Evolutionary conservation across 2,113 vertebrate species (phyloP).

Genomic region (Strigops habroptila): DNA sequence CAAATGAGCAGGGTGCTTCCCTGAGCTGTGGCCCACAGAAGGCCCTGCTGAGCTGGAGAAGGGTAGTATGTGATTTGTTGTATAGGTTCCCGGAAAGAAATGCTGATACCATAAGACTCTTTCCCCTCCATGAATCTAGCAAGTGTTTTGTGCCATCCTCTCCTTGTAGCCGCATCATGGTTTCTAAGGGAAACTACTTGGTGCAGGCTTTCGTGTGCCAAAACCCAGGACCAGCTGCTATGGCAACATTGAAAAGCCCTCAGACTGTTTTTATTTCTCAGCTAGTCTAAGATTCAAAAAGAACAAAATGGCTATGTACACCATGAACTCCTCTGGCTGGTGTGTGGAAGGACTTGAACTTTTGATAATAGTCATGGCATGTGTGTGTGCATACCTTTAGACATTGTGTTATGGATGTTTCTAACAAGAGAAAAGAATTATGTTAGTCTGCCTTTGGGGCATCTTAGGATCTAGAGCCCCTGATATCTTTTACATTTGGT

Average conservation of each 20-base stretch:
- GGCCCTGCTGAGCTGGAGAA: background rate
- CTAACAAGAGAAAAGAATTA: background rate
- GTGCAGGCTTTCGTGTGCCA: slow-evolving; percentile 2
- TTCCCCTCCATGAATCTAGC: background rate
- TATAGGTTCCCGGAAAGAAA: background rate
- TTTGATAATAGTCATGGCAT: background rate
- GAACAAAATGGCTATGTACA: background rate
- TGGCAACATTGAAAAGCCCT: background rate
- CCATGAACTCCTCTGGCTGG: background rate
- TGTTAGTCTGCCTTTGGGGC: background rate
- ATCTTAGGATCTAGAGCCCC: background rate
- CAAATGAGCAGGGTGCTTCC: rapidly evolving
- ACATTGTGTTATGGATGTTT: background rate
- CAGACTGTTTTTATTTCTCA: background rate
- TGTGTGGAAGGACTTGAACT: background rate
- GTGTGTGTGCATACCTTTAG: background rate
- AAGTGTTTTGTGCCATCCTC: background rate
- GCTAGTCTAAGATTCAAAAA: background rate
- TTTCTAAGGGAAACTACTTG: slow-evolving; percentile 39
- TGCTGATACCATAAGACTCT: background rate
- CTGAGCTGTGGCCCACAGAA: background rate
- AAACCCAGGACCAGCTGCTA: slow-evolving; percentile 42
- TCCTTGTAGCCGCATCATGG: background rate
- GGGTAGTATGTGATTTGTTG: background rate
- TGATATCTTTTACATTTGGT: background rate